phyloP scores from a whole-genome alignment of 2,888 invertebrate species.

The Marasmarcha lunaedactyla region DNA sequence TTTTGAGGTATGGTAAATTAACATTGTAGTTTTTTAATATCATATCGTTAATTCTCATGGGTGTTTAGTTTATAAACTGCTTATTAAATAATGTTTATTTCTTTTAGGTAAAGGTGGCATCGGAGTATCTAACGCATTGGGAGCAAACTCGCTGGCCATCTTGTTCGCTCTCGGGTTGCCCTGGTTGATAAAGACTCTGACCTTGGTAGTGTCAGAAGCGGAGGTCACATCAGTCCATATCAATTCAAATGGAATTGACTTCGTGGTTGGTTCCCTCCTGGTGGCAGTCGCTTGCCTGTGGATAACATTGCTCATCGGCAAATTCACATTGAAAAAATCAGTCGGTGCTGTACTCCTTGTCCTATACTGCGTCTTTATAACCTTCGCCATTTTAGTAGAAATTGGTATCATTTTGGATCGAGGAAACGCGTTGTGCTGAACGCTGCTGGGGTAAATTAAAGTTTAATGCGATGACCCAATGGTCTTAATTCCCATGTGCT shows the following conservation, averaged over 20 bases:
- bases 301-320: conserved; percentile 74
- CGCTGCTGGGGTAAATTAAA: neutral
- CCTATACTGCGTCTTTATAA: conserved; percentile 78
- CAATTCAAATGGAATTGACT: conserved; percentile 83
- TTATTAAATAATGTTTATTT: no score
- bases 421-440: conserved; percentile 2
- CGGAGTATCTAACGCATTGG: conserved; percentile 88
- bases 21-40: no score
- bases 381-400: conserved; percentile 83
- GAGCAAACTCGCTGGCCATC: conserved; percentile 88
- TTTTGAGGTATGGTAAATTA: no score
- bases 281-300: conserved; percentile 80
- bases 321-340: conserved; percentile 76
- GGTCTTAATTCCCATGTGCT: no score
- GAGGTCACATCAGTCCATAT: conserved; percentile 71
- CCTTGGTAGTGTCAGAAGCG: conserved; percentile 54
- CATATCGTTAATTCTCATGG: no score
- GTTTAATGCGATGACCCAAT: no score
- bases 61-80: no score
- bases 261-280: conserved; percentile 83
- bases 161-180: conserved; percentile 85
- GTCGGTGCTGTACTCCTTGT: conserved; percentile 75
- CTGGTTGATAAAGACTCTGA: conserved; percentile 83
- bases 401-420: conserved; percentile 73
- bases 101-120: conserved; percentile 82